Conservation (phyloP, 2,888 invertebrate genomes). For the Polyommatus icarus region DNA sequence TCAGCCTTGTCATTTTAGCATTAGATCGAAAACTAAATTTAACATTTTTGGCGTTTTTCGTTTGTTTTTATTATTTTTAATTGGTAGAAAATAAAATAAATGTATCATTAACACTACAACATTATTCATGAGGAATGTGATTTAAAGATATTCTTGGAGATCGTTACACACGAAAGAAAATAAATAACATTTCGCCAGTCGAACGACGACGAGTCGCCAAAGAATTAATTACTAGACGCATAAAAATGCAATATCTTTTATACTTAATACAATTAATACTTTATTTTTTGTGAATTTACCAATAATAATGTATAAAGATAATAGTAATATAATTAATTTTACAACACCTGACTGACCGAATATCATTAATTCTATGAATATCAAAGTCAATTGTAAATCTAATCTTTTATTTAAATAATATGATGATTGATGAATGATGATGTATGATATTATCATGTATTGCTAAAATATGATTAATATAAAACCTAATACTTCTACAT, state of each 20-base stretch:
- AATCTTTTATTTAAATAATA: not conserved
- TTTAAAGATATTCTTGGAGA: not conserved
- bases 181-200: not conserved
- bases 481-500: slow-evolving; percentile 9
- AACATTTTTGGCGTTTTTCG: not conserved
- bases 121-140: not conserved
- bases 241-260: not conserved
- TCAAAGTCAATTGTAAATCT: not conserved
- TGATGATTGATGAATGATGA: too few species aligned
- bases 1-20: not conserved
- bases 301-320: not conserved
- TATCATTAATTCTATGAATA: not conserved
- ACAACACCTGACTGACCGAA: not conserved
- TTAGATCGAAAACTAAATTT: too few species aligned
- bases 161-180: not conserved
- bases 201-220: not conserved
- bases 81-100: not conserved
- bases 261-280: not conserved
- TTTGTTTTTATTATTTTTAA: not conserved
- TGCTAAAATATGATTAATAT: not conserved
- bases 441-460: not conserved
- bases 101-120: not conserved
- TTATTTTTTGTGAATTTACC: not conserved
- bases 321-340: not conserved
- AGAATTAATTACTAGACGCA: not conserved